Evolutionary conservation across 2,113 vertebrate genomes (phyloP), one percentile per base, ranked within the genome.

Genomic region (Carettochelys insculpta): DNA sequence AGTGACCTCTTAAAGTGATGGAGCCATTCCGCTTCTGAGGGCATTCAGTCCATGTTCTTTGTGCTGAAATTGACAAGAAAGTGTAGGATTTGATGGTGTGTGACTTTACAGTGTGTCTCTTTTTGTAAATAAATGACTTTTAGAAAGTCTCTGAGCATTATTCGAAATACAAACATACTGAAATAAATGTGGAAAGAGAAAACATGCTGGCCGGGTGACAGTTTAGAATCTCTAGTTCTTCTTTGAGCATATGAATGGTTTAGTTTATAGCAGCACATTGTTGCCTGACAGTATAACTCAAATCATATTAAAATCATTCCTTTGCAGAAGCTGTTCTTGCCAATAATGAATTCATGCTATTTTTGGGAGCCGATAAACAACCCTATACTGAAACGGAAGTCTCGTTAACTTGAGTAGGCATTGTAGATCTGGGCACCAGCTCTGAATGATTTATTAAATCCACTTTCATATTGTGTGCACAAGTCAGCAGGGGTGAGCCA

Each of bases 1-100:
- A 4, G 5, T 82, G 90, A 95, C 82, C 38, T 94, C 91, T 79
- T 90, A 87, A 58, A 94, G 38, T 65, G 68, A 79, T 47, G 31
- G 80, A 93, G 53, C 51, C 80, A 83, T 38, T 94, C 88, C 86
- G 22, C 47, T 92, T 94, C 94, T 84, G 93, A 95, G 93, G 38
- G n/a, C 80, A 92, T 92, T 76, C 7, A 45, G 22, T 75, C 31
- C 52, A 82, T 84, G 38, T 92, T 11, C n/a, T 6, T 22, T 95
- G 34, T n/a, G 34, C 34, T 68, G 19, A 68, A 68, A 68, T n/a
- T 68, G 61, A 68, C n/a, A 68, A 61, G 31, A 19, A 20, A 9
- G 61, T 38, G 61, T 68, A 38, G 61, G n/a, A 38, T 68, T n/a
- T 65, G 61, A 68, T 68, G 61, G 61, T 68, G 61, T 68, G 61